A percentile compares a stretch with the other conserved stretches of the same genome.
These are phyloP conservation scores for Drosophila gunungcola DNA, from an alignment of 1,140 invertebrate species.

Conservation along the genomic window DNA sequence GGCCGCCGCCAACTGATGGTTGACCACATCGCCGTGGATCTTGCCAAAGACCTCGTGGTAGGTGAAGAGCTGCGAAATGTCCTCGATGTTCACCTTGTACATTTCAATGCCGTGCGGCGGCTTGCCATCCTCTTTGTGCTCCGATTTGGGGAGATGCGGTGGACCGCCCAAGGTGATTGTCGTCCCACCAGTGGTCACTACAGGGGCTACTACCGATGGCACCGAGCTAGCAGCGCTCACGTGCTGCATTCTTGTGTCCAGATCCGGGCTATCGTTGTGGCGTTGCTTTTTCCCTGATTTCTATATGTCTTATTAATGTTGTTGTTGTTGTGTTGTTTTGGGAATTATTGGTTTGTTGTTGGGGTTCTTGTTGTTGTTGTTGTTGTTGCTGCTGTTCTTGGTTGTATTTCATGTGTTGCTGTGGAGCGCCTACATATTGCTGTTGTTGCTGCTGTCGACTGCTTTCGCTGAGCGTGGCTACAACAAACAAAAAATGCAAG, in stretches of 20 bases:
- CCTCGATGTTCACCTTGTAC: conserved; percentile 94
- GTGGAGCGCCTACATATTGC: conserved; percentile 66
- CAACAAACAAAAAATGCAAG: conserved; percentile 73
- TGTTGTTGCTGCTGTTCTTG: conserved; percentile 49
- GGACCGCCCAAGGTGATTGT: conserved; percentile 86
- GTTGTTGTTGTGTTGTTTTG: conserved; percentile 6
- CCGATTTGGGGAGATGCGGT: conserved; percentile 86
- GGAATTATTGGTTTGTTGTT: conserved; percentile 25
- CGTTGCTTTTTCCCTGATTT: conserved; percentile 28
- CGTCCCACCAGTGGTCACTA: conserved; percentile 88
- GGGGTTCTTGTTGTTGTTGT: conserved; percentile 9
- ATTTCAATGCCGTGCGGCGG: conserved; percentile 89
- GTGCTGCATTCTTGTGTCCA: conserved; percentile 74
- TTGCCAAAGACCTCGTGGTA: conserved; percentile 95
- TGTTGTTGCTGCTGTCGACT: conserved; percentile 77
- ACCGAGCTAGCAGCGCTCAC: conserved; percentile 77
- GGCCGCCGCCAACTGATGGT: conserved; percentile 80
- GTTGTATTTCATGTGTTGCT: conserved; percentile 39
- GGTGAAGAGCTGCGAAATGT: conserved; percentile 92
- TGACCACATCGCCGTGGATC: conserved; percentile 87
- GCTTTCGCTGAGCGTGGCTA: conserved; percentile 74
- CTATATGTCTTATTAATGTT: conserved; percentile 7
- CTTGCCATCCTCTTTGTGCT: conserved; percentile 86
- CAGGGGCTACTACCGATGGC: conserved; percentile 75
- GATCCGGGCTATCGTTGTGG: conserved; percentile 41